phyloP scores from a whole-genome alignment of 2,113 vertebrate genomes.

The Mormyrus lacerda region DNA sequence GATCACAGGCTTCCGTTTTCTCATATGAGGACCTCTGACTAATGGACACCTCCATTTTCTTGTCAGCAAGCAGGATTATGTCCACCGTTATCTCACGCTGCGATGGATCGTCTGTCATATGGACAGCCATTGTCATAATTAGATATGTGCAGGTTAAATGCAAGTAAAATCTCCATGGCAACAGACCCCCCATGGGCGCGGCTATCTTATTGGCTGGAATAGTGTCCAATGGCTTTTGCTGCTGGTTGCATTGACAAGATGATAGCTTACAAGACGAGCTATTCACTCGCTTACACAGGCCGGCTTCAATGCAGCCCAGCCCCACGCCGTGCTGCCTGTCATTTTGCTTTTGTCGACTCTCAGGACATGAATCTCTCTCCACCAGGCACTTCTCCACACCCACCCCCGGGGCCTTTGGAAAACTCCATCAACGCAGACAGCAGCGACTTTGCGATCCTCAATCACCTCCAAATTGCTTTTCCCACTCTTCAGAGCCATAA shows the following conservation, averaged over 20 bases:
- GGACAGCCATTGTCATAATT: background rate
- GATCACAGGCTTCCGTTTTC: background rate
- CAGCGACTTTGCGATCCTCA: background rate
- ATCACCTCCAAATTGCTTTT: constrained; percentile 32
- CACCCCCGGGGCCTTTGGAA: background rate
- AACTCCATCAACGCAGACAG: constrained; percentile 22
- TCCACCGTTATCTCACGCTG: background rate
- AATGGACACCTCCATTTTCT: background rate
- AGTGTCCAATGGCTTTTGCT: background rate
- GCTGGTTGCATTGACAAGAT: background rate
- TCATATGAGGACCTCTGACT: background rate
- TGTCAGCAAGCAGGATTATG: background rate
- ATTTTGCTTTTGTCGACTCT: constrained; percentile 43
- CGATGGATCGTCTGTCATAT: background rate
- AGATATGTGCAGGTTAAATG: background rate
- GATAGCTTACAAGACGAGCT: constrained; percentile 1
- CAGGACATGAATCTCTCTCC: constrained; percentile 27
- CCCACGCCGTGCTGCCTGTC: constrained; percentile 44
- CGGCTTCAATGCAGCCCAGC: constrained; percentile 36
- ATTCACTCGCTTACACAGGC: constrained; percentile 44
- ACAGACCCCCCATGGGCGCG: background rate
- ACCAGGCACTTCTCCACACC: constrained; percentile 10
- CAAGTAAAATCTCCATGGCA: background rate
- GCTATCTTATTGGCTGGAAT: background rate
- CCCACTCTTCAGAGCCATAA: constrained; percentile 2